Percentiles rank a stretch among this genome's conserved stretches.
phyloP scores from a whole-genome alignment of 2,113 vertebrate genomes.

The Alectura lathami region DNA sequence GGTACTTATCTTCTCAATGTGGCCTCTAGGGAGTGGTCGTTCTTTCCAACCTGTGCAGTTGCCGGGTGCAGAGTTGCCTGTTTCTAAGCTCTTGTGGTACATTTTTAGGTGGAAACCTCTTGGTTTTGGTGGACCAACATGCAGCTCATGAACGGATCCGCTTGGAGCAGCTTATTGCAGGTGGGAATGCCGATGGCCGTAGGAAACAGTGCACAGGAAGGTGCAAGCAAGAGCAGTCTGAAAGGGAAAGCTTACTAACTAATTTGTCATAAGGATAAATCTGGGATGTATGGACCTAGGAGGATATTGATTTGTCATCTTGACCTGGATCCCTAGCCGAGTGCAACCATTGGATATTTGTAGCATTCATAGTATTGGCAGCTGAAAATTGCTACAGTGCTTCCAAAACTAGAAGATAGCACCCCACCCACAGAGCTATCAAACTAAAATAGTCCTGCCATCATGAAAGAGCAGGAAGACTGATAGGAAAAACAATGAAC shows the following conservation, averaged over 20 bases:
- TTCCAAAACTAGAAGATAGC: slow-evolving; percentile 29
- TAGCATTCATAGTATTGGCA: neutral
- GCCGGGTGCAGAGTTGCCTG: neutral
- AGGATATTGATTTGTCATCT: neutral
- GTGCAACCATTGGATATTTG: neutral
- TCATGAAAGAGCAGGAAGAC: slow-evolving; percentile 55
- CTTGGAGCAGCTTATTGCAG: slow-evolving; percentile 89
- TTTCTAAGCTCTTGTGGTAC: neutral
- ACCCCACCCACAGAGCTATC: neutral
- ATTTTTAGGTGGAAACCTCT: slow-evolving; percentile 83
- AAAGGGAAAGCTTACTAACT: neutral
- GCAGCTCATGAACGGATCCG: slow-evolving; percentile 95
- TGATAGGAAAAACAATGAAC: slow-evolving; percentile 53
- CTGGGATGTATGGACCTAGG: neutral
- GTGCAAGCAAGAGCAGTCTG: neutral
- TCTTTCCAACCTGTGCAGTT: neutral
- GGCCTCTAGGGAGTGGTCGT: neutral
- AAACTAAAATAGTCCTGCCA: slow-evolving; percentile 38
- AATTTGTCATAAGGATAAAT: neutral
- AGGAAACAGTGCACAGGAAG: neutral
- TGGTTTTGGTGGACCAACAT: slow-evolving; percentile 95
- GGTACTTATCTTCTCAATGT: slow-evolving; percentile 9
- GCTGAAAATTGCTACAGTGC: neutral
- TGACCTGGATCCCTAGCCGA: neutral
- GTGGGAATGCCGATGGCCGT: slow-evolving; percentile 68